Percentiles rank a stretch among this genome's conserved stretches.
Conservation (phyloP, 2,888 invertebrate genomes). For the Gnatocerus cornutus region DNA sequence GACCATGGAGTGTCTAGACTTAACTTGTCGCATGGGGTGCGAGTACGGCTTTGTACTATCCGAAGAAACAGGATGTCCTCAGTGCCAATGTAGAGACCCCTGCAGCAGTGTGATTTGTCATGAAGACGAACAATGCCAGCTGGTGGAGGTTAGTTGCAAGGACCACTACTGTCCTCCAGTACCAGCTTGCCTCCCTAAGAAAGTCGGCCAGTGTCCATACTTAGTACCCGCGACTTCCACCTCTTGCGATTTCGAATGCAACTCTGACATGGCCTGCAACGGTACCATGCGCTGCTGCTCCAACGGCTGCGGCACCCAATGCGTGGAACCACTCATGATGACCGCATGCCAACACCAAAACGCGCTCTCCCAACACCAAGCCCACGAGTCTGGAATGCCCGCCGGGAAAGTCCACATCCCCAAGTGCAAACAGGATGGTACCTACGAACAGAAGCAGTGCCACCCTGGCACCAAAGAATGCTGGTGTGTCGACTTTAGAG, state of each 20-base stretch:
- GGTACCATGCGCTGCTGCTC: conserved; percentile 85
- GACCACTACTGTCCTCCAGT: conserved; percentile 90
- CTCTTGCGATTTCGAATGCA: conserved; percentile 85
- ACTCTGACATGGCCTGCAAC: conserved; percentile 84
- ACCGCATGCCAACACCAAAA: conserved; percentile 83
- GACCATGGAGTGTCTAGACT: conserved; percentile 79
- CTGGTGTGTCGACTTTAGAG: conserved; percentile 88
- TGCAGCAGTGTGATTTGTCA: conserved; percentile 81
- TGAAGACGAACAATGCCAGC: conserved; percentile 82
- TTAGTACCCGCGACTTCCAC: conserved; percentile 80
- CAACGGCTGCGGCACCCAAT: conserved; percentile 90
- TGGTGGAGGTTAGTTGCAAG: conserved; percentile 89
- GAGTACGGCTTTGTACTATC: conserved; percentile 87
- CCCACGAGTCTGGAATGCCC: conserved; percentile 82
- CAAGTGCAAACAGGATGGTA: conserved; percentile 80
- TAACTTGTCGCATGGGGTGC: conserved; percentile 88
- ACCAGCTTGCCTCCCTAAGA: conserved; percentile 84
- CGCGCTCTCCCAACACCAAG: conserved; percentile 75
- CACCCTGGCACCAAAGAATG: conserved; percentile 79
- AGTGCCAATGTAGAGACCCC: conserved; percentile 87
- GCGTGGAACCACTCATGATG: conserved; percentile 81
- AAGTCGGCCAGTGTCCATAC: conserved; percentile 88
- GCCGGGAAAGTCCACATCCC: conserved; percentile 85
- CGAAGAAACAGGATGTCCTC: conserved; percentile 81
- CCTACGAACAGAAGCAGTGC: conserved; percentile 83